Conservation (phyloP, 2,113 vertebrate genomes). For the Sorex fumeus region DNA sequence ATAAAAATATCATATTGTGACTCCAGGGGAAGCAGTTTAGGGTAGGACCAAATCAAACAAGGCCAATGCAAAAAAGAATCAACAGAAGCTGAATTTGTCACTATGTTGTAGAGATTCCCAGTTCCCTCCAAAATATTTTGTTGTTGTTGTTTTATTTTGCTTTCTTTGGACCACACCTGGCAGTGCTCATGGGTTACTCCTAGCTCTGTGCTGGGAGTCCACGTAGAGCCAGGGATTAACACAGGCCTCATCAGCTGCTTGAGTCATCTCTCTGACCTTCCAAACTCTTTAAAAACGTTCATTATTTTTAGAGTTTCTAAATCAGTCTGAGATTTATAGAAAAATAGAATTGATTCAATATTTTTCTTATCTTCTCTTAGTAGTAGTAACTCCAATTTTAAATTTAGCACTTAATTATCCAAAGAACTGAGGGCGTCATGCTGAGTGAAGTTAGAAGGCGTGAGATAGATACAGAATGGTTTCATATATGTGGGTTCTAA, state of each 20-base stretch:
- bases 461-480: too few relatives aligned
- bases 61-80: neutral
- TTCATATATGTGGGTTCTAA: too few relatives aligned
- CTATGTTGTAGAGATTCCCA: neutral
- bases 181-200: too few relatives aligned
- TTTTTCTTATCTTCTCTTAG: neutral
- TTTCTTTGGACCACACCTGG: too few relatives aligned
- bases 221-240: too few relatives aligned
- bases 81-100: neutral
- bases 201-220: too few relatives aligned
- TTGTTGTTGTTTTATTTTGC: too few relatives aligned
- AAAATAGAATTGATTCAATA: neutral
- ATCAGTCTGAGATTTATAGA: neutral
- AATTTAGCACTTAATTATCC: neutral
- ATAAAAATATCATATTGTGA: neutral
- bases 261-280: neutral
- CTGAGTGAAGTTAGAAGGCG: too few relatives aligned
- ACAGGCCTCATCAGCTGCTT: too few relatives aligned
- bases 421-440: too few relatives aligned
- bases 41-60: slow-evolving; percentile 8
- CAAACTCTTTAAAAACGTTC: neutral
- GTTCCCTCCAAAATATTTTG: neutral
- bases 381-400: neutral
- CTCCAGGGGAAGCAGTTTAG: neutral
- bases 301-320: neutral